These are phyloP conservation scores for Rambutsinella grinnellia DNA, from an alignment of 2,888 invertebrate genomes.

Conservation along the genomic window DNA sequence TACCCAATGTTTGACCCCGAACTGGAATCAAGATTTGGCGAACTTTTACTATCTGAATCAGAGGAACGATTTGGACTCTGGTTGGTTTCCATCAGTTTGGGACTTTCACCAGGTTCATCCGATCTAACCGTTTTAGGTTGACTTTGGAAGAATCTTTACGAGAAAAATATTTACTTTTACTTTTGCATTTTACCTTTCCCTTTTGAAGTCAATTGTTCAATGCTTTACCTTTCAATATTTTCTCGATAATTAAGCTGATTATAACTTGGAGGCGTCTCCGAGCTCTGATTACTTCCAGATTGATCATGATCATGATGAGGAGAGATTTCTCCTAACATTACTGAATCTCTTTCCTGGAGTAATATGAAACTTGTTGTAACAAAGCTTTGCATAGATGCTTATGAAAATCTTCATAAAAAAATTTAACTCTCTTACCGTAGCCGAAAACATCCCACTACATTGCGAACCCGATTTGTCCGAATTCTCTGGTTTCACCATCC, in stretches of 20 bases:
- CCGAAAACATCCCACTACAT: conserved; percentile 55
- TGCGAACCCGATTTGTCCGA: conserved; percentile 59
- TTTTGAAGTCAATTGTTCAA: background rate
- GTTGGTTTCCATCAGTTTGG: conserved; percentile 39
- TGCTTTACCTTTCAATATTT: conserved; percentile 77
- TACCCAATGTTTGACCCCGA: conserved; percentile 64
- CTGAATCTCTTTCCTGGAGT: conserved; percentile 80
- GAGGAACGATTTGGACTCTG: conserved; percentile 41
- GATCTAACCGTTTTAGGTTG: conserved; percentile 76
- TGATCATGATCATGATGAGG: conserved; percentile 86
- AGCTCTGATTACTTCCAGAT: conserved; percentile 81
- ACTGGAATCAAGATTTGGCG: conserved; percentile 62
- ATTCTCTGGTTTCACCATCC: conserved; percentile 74
- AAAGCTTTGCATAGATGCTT: background rate
- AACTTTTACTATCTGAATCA: conserved; percentile 64
- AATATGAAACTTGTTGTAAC: background rate
- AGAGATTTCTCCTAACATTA: conserved; percentile 87
- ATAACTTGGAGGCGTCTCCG: conserved; percentile 85
- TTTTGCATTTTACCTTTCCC: background rate
- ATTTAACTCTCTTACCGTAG: conserved; percentile 37
- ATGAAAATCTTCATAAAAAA: background rate
- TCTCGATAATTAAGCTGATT: conserved; percentile 89
- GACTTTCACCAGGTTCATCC: conserved; percentile 71
- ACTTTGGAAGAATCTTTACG: conserved; percentile 78
- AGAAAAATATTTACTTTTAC: background rate